phyloP scores from a whole-genome alignment of 2,888 invertebrate genomes.

The Hecatera dysodea region DNA sequence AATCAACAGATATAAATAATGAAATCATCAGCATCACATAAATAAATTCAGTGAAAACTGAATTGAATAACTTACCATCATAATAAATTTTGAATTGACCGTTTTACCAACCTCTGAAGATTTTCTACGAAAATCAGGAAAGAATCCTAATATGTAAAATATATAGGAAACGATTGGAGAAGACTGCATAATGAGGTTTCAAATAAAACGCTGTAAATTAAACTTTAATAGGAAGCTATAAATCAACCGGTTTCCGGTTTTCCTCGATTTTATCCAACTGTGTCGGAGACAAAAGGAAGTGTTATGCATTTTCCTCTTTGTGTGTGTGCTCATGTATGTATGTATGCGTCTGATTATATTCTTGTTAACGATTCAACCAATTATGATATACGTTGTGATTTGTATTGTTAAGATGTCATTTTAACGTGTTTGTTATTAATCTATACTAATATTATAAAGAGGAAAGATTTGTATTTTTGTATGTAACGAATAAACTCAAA shows the following conservation, averaged over 20 bases:
- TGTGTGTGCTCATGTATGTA: background rate
- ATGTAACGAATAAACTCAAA: no score
- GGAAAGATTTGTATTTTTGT: no score
- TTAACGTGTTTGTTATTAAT: no score
- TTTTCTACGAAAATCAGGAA: constrained; percentile 1
- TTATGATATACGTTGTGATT: background rate
- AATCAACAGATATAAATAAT: background rate
- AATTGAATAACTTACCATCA: background rate
- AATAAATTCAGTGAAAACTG: background rate
- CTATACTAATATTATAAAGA: no score
- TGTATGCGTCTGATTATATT: background rate
- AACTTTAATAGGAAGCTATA: constrained; percentile 36
- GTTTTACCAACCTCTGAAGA: no score
- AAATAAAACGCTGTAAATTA: constrained; percentile 30
- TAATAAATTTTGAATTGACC: no score
- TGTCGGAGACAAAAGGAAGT: constrained; percentile 26
- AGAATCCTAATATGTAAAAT: constrained; percentile 4
- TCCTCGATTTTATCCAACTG: constrained; percentile 39
- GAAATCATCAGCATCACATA: background rate
- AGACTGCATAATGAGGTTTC: constrained; percentile 30
- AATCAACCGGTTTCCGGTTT: constrained; percentile 41
- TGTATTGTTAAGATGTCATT: background rate
- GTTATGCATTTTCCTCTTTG: constrained; percentile 19
- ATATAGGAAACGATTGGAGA: constrained; percentile 8
- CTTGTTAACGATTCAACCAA: background rate